Evolutionary conservation across 1,140 invertebrate genomes (phyloP).

Genomic region (Listronotus bonariensis): DNA sequence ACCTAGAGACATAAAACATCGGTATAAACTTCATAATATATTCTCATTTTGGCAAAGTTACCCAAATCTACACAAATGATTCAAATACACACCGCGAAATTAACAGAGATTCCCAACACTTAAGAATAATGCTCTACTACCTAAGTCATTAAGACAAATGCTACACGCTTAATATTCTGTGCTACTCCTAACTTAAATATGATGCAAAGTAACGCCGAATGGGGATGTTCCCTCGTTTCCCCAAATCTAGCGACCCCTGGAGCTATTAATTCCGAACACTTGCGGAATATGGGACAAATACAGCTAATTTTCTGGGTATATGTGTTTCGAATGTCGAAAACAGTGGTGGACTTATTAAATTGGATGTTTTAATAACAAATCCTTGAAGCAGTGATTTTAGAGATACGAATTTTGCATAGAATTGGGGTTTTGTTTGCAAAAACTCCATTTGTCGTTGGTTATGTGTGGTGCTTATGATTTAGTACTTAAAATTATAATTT

Average conservation of each 20-base stretch:
- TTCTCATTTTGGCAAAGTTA: neutral
- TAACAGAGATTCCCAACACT: conserved; percentile 32
- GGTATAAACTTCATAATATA: no score
- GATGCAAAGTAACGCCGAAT: conserved; percentile 28
- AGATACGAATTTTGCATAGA: no score
- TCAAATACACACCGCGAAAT: conserved; percentile 31
- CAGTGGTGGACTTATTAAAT: neutral
- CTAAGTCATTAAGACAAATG: conserved; percentile 36
- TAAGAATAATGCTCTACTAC: conserved; percentile 35
- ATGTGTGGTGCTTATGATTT: no score
- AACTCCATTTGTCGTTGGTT: no score
- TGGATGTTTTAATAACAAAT: no score
- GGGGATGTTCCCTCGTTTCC: neutral
- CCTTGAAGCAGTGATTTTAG: no score
- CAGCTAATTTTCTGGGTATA: conserved; percentile 19
- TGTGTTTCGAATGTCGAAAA: neutral
- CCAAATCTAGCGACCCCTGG: neutral
- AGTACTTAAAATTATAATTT: no score
- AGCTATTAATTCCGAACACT: conserved; percentile 32
- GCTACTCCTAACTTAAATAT: conserved; percentile 30
- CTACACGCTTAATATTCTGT: conserved; percentile 25
- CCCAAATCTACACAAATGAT: conserved; percentile 22
- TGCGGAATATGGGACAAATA: conserved; percentile 33
- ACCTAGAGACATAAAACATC: no score
- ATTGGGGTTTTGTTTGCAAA: no score